Evolutionary conservation across 2,888 invertebrate genomes (phyloP), one percentile per base, ranked within the genome.

Genomic region (Prosopocoilus inquinatus): DNA sequence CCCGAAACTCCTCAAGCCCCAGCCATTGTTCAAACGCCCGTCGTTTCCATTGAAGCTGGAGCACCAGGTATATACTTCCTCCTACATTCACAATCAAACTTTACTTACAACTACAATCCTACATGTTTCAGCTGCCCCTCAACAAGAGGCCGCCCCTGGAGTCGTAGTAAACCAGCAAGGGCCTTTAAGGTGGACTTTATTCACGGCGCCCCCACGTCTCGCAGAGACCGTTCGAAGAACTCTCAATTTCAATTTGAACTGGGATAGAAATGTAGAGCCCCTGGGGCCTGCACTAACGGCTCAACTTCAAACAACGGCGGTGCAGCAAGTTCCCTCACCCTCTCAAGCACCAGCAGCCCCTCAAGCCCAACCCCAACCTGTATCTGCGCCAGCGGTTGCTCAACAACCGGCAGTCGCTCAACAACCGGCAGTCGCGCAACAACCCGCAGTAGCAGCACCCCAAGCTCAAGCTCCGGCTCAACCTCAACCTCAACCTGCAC

Each of bases 161-260:
- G 16, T 13, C 12, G 41, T 11, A 9, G 41, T 15, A 41, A 41
- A 13, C 9, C 9, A 15, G 13, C 13, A 41, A 41, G 41, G 41
- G 3, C 41, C 41, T 7, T 15, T 16, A 9, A 9, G 41, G 16
- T 41, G 41, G 41, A 13, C 62, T 15, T 35, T 53, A 50, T 53
- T 58, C 20, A 55, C 60, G 12, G 48, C 60, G 15, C 68, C 73
- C 9, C 69, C 69, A 4, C 57, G 71, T n/a, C 56, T 74, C 16
- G 71, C 73, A 9, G 75, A 76, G 62, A 70, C 72, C 32, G 68
- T 76, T 2, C 62, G 72, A 39, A 73, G 75, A 64, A 70, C 72
- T 9, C 76, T 77, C 55, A 76, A 73, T 61, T 59, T 77, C 8
- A 74, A 73, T 43, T 70, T 77, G 47, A 75, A 75, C 57, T 76